These are phyloP conservation scores for Peromyscus polionotus DNA, from an alignment of 2,113 vertebrate species.

Conservation along the genomic window DNA sequence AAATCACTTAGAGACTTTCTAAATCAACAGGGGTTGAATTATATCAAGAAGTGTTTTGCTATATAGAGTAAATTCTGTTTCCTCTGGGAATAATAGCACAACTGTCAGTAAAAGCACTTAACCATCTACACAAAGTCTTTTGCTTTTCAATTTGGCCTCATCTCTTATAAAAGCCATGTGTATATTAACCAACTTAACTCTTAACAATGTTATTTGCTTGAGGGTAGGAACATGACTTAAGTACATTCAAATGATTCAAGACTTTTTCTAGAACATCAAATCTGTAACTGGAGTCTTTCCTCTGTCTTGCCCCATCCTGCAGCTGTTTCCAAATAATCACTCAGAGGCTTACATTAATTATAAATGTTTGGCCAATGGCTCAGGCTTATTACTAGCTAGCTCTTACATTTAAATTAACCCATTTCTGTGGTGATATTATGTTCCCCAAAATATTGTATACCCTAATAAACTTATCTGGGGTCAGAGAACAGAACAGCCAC, in stretches of 20 bases:
- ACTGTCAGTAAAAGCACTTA: background rate
- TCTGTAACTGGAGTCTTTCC: no score
- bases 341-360: no score
- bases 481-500: no score
- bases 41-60: background rate
- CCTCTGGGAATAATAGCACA: background rate
- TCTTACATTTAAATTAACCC: no score
- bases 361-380: no score
- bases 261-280: background rate
- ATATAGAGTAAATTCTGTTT: background rate
- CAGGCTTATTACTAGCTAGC: no score
- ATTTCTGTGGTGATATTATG: no score
- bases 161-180: background rate
- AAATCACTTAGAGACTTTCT: constrained; percentile 13
- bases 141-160: background rate
- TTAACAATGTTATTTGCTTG: background rate
- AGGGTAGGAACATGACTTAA: background rate
- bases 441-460: no score
- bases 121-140: background rate
- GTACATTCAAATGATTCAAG: background rate
- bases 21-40: background rate
- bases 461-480: no score
- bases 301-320: no score
- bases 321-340: no score
- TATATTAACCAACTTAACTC: background rate